These are phyloP conservation scores for Thera obeliscata DNA, from an alignment of 2,888 invertebrate species.

Conservation along the genomic window DNA sequence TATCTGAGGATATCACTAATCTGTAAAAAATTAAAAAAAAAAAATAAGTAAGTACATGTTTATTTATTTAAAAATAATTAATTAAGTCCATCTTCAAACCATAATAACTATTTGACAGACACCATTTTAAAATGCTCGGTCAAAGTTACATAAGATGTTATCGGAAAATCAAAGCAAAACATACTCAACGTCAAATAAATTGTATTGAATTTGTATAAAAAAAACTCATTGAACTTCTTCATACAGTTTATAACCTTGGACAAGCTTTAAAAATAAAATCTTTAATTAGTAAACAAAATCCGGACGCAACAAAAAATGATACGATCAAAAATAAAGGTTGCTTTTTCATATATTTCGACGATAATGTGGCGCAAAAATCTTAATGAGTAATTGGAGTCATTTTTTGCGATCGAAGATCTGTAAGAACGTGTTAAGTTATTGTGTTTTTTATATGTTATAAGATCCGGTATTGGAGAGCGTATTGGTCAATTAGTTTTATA, in stretches of 20 bases:
- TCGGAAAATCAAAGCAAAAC: no score
- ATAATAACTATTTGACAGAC: no score
- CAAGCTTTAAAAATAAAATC: conserved; percentile 17
- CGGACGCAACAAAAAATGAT: conserved; percentile 31
- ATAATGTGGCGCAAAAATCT: conserved; percentile 14
- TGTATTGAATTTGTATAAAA: background rate
- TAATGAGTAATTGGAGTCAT: conserved; percentile 38
- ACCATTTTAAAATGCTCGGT: no score
- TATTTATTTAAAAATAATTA: no score
- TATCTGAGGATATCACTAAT: no score
- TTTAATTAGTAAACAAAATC: conserved; percentile 31
- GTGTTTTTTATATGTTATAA: conserved; percentile 35
- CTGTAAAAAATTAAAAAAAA: no score
- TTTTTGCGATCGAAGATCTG: conserved; percentile 38
- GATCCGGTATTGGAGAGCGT: conserved; percentile 40
- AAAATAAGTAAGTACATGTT: no score
- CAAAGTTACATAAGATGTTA: background rate
- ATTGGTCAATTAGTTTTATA: conserved; percentile 36
- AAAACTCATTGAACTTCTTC: background rate
- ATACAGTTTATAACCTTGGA: background rate
- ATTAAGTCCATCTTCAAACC: no score
- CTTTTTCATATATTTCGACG: conserved; percentile 20
- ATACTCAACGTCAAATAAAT: background rate
- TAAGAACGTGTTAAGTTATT: conserved; percentile 43
- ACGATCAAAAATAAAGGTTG: conserved; percentile 33